phyloP scores from a whole-genome alignment of 1,140 invertebrate genomes.

The Melanaphis sacchari region DNA sequence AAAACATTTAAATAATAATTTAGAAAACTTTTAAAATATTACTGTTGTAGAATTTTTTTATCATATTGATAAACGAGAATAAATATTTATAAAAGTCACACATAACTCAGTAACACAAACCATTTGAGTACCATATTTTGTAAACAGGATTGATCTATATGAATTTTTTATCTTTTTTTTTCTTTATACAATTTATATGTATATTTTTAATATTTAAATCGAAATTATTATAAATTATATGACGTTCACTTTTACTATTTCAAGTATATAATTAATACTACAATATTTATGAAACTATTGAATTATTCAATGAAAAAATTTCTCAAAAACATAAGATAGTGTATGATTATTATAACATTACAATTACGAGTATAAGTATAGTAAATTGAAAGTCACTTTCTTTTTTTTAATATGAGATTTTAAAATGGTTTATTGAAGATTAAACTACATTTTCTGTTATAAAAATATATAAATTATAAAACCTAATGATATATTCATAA shows the following conservation, averaged over 20 bases:
- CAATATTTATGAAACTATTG: background rate
- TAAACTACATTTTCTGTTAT: background rate
- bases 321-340: background rate
- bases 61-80: background rate
- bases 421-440: background rate
- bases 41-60: background rate
- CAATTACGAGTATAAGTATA: background rate
- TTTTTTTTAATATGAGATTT: background rate
- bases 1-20: background rate
- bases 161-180: too few relatives aligned
- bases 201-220: background rate
- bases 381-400: background rate
- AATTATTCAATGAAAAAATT: background rate
- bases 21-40: background rate
- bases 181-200: background rate
- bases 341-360: background rate
- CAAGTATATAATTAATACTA: background rate
- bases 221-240: background rate
- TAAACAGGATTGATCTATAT: background rate
- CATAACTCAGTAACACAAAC: background rate
- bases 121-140: background rate
- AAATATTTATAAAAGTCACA: background rate
- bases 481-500: too few relatives aligned
- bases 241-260: background rate
- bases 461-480: background rate